Percentiles rank a stretch among this genome's conserved stretches.
Evolutionary conservation across 2,797 vertebrate genomes (phyloP).

Genomic region (Glossophaga mutica): DNA sequence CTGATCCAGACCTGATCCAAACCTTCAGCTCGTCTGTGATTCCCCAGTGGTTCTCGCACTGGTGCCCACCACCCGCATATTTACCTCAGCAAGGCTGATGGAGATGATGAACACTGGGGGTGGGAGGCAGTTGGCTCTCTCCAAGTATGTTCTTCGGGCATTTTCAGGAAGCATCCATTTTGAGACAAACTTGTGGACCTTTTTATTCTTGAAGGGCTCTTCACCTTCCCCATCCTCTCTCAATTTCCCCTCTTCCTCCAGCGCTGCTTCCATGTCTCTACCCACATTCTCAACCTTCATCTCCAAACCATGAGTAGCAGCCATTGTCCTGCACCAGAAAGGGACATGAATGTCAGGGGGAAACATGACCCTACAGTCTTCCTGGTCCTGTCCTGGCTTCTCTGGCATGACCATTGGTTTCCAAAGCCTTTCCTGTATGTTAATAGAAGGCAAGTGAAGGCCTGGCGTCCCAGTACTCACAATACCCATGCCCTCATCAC

Average conservation of each 20-base stretch:
- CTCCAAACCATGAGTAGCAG: constrained; percentile 2
- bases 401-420: neutral
- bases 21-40: neutral
- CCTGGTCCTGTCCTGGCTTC: neutral
- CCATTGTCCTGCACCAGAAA: constrained; percentile 50
- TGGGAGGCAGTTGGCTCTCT: constrained; percentile 90
- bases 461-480: neutral
- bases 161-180: constrained; percentile 90
- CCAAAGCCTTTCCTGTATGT: neutral
- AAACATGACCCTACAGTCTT: neutral
- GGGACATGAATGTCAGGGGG: neutral
- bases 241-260: constrained; percentile 54
- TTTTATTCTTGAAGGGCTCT: constrained; percentile 77
- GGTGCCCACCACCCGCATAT: fast-evolving
- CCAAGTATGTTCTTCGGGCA: constrained; percentile 81
- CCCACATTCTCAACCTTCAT: constrained; percentile 49
- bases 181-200: constrained; percentile 84
- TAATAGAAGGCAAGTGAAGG: neutral
- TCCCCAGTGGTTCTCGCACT: fast-evolving
- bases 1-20: neutral
- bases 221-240: neutral
- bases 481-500: neutral
- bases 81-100: constrained; percentile 90
- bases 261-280: constrained; percentile 19
- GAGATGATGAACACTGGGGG: constrained; percentile 92